Base-by-base conservation (phyloP, 2,113 vertebrate genomes). In the Gopherus evgoodei region DNA sequence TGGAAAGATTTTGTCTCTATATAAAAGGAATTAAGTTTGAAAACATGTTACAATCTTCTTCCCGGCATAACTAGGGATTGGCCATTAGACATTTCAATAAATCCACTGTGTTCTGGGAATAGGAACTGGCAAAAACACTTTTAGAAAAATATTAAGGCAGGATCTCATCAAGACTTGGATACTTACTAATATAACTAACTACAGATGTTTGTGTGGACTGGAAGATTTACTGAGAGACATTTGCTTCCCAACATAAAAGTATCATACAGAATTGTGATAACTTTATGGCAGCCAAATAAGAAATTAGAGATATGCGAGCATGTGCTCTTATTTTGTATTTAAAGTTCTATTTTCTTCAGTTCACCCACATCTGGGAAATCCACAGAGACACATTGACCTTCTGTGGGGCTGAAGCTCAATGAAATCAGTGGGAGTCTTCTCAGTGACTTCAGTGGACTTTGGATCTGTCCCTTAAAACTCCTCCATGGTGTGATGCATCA, bases 121-220 rank as follows among this genome's bases (percentile, higher is more conserved):
- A 96, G 90, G 91, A 95, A 80, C 88, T 97, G 96, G 96, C 97
- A 96, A 97, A 97, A 97, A 96, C 92, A 95, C 50, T 95, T 91
- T 25, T 88, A 84, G 81, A 81, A 93, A 97, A 94, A 92, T 92
- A 93, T 95, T 91, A 81, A 91, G 87, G 81, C 81, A 94, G 86
- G 85, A 92, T 97, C 91, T 91, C 3, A 1, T 86, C 94, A 85
- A 57, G 94, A 95, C 85, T 96, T 95, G 97, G 91, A 96, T 80
- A 10, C 69, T 85, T 79, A 35, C 93, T 96, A 89, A 93, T 0
- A 0, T 93, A 97, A 97, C 89, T 84, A 87, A 89, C 79, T 93
- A 80, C 96, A 97, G 95, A 97, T 97, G 96, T 97, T 97, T 95
- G 54, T 89, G 95, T 87, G 84, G 88, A 95, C 93, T 0, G 8